phyloP scores from a whole-genome alignment of 2,797 vertebrate species.

The Ataeniobius toweri region DNA sequence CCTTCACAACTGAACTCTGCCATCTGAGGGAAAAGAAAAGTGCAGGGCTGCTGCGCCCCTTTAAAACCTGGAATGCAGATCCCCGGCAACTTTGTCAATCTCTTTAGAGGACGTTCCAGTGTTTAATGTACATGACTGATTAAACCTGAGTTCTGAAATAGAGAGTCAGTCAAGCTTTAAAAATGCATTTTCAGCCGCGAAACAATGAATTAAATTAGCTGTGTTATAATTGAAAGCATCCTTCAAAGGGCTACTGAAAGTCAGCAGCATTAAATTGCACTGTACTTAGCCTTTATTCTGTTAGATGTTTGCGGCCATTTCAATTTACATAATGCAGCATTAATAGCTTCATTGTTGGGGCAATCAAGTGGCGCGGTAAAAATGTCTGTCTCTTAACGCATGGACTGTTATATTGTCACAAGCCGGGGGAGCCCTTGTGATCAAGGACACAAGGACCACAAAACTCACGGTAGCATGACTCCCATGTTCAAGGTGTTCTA shows the following conservation, averaged over 20 bases:
- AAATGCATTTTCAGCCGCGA: conserved; percentile 80
- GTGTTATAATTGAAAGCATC: conserved; percentile 84
- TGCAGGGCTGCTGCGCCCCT: conserved; percentile 64
- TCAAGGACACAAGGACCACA: conserved; percentile 70
- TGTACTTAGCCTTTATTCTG: conserved; percentile 77
- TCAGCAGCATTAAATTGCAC: conserved; percentile 79
- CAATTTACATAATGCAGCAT: conserved; percentile 78
- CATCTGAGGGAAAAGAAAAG: conserved; percentile 56
- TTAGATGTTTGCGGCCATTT: conserved; percentile 77
- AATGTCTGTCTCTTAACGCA: conserved; percentile 67
- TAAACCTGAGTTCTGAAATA: conserved; percentile 80
- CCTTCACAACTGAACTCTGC: conserved; percentile 61
- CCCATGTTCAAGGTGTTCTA: conserved; percentile 57
- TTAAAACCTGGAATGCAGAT: conserved; percentile 76
- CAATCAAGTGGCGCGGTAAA: conserved; percentile 66
- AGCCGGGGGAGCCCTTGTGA: conserved; percentile 63
- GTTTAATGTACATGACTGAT: conserved; percentile 84
- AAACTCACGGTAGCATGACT: conserved; percentile 67
- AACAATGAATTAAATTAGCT: conserved; percentile 84
- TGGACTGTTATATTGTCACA: conserved; percentile 65
- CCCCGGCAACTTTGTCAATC: conserved; percentile 83
- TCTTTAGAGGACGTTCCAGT: conserved; percentile 84
- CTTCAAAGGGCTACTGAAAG: conserved; percentile 81
- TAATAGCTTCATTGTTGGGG: conserved; percentile 77
- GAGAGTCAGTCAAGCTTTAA: conserved; percentile 80